phyloP scores from a whole-genome alignment of 2,888 invertebrate genomes.

The Trichacis sp. region DNA sequence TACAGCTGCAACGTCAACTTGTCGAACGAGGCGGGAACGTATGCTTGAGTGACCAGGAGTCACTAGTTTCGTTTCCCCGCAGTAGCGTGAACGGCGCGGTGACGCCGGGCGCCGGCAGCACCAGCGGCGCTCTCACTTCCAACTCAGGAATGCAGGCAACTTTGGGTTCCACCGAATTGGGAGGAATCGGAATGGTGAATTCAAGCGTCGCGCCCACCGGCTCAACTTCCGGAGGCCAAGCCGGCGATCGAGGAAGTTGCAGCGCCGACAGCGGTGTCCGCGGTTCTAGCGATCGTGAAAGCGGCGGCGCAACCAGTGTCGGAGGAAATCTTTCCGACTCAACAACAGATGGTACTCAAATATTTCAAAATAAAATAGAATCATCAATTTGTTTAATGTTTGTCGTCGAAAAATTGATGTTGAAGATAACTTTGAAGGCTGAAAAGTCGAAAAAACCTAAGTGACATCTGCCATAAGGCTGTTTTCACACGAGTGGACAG shows the following conservation, averaged over 20 bases:
- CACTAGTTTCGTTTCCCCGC: constrained; percentile 78
- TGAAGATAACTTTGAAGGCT: no score
- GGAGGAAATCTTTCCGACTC: constrained; percentile 86
- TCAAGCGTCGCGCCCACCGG: constrained; percentile 52
- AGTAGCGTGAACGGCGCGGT: constrained; percentile 73
- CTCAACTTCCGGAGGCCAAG: constrained; percentile 69
- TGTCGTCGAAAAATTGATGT: no score
- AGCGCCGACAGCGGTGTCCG: constrained; percentile 89
- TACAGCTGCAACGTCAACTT: constrained; percentile 73
- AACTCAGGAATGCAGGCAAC: constrained; percentile 65
- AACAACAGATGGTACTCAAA: constrained; percentile 76
- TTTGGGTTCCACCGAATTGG: constrained; percentile 59
- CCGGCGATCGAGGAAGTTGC: constrained; percentile 84
- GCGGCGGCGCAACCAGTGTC: constrained; percentile 84
- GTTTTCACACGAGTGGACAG: no score
- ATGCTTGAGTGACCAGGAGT: constrained; percentile 88
- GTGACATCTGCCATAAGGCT: no score
- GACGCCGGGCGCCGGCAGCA: constrained; percentile 65
- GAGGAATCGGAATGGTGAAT: constrained; percentile 54
- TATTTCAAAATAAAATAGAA: no score
- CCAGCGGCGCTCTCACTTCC: constrained; percentile 67
- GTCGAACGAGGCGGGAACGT: constrained; percentile 72
- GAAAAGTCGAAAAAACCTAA: no score
- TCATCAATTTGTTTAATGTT: no score
- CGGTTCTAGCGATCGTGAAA: constrained; percentile 85